These are phyloP conservation scores for Andrena trimmerana DNA, from an alignment of 2,888 invertebrate genomes.

Conservation along the genomic window DNA sequence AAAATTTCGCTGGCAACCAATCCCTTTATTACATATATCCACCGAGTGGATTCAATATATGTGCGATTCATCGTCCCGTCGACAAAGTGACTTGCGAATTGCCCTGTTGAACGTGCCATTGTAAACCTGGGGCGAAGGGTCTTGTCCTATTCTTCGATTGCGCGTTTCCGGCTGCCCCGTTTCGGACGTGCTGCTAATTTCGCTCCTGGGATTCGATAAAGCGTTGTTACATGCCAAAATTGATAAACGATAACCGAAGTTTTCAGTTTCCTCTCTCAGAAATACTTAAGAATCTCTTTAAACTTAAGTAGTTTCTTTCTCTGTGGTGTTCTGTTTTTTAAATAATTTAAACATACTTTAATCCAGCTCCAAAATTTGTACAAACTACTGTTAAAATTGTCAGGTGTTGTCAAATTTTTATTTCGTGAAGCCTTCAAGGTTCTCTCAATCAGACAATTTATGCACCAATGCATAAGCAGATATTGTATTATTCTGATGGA, in stretches of 20 bases:
- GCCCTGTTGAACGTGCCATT: conserved; percentile 55
- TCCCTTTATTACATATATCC: conserved; percentile 9
- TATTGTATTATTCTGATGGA: conserved; percentile 5
- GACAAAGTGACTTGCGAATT: conserved; percentile 59
- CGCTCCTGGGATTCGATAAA: conserved; percentile 56
- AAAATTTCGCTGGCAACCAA: background rate
- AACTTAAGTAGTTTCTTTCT: too few relatives aligned
- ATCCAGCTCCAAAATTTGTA: too few relatives aligned
- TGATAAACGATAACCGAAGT: background rate
- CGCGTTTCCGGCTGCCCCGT: conserved; percentile 62
- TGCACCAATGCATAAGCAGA: conserved; percentile 1
- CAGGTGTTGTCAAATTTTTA: too few relatives aligned
- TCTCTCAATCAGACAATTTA: background rate
- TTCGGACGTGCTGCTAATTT: conserved; percentile 70
- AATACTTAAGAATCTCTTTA: background rate
- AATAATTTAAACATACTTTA: too few relatives aligned
- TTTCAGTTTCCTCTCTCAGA: background rate
- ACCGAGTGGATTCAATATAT: conserved; percentile 54
- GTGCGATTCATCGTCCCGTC: conserved; percentile 57
- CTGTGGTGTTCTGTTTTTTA: too few relatives aligned
- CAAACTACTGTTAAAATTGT: background rate
- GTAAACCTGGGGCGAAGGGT: conserved; percentile 63
- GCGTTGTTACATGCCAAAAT: background rate
- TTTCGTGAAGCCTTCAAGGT: background rate
- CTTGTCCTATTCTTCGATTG: conserved; percentile 65